Evolutionary conservation across 92 coral and sea anemone species (phyloP).

Genomic region (Meandrina meandrites): DNA sequence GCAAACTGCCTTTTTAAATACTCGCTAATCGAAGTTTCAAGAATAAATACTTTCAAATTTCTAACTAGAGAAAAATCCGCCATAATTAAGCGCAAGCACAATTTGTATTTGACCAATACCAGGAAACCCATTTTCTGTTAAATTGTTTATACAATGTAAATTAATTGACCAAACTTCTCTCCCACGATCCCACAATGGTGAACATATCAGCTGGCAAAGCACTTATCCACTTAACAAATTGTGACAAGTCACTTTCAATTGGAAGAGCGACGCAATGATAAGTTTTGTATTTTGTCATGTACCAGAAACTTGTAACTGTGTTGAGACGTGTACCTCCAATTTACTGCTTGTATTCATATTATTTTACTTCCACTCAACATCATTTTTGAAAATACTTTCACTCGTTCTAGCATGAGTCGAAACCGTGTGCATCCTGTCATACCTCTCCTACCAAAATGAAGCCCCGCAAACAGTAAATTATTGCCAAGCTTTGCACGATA

Average conservation of each 20-base stretch:
- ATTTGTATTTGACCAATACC: background rate
- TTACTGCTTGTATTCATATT: background rate
- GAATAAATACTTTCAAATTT: background rate
- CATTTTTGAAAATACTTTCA: background rate
- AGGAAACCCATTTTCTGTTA: background rate
- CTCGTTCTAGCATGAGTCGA: too few relatives aligned
- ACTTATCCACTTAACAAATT: background rate
- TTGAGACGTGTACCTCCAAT: background rate
- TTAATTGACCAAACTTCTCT: background rate
- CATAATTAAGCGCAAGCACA: background rate
- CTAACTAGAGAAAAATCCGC: background rate
- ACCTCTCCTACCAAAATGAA: too few relatives aligned
- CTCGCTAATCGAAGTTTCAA: background rate
- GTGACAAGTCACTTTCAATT: too few relatives aligned
- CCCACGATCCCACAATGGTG: background rate
- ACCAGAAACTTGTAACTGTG: background rate
- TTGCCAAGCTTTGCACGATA: background rate
- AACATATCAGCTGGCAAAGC: background rate
- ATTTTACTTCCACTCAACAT: background rate
- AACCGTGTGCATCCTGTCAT: too few relatives aligned
- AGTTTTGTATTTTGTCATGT: background rate
- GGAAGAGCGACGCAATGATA: too few relatives aligned
- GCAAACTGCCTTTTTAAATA: background rate
- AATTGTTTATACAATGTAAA: background rate
- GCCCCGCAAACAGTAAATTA: background rate